A percentile compares a stretch with the other conserved stretches of the same genome.
Evolutionary conservation across 1,140 invertebrate genomes (phyloP).

Genomic region (Atta colombica): DNA sequence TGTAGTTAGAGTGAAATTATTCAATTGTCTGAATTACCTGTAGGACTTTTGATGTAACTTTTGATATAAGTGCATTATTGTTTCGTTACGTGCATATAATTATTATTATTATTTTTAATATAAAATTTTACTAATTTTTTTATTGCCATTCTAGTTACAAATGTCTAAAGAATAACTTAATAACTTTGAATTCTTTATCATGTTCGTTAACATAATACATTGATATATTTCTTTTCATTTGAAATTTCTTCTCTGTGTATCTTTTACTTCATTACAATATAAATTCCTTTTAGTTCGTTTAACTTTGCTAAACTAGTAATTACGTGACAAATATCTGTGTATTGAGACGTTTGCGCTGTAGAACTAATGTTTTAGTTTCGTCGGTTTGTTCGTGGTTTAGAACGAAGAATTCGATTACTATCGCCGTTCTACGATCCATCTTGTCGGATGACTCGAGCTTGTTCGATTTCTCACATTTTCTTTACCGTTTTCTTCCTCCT

Average conservation of each 20-base stretch:
- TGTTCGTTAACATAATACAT: background rate
- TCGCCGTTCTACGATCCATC: conserved; percentile 49
- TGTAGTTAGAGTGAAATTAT: conserved; percentile 4
- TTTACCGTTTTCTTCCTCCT: background rate
- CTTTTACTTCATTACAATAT: background rate
- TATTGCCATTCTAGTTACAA: background rate
- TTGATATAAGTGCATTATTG: background rate
- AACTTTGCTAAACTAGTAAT: background rate
- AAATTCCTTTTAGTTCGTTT: background rate
- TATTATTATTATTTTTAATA: background rate
- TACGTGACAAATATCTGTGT: background rate
- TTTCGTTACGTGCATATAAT: background rate
- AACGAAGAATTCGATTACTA: conserved; percentile 58
- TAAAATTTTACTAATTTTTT: background rate
- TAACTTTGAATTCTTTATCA: background rate
- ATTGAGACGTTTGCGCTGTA: conserved; percentile 1
- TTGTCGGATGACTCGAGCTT: conserved; percentile 49
- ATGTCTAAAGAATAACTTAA: background rate
- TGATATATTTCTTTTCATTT: too few relatives aligned
- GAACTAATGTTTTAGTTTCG: conserved; percentile 47
- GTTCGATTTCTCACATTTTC: conserved; percentile 56
- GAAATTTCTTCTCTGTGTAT: background rate
- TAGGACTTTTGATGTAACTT: background rate
- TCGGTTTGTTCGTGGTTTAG: conserved; percentile 24
- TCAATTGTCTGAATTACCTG: conserved; percentile 11